Conservation (phyloP, 2,113 vertebrate species). For the Cyprinodon variegatus region DNA sequence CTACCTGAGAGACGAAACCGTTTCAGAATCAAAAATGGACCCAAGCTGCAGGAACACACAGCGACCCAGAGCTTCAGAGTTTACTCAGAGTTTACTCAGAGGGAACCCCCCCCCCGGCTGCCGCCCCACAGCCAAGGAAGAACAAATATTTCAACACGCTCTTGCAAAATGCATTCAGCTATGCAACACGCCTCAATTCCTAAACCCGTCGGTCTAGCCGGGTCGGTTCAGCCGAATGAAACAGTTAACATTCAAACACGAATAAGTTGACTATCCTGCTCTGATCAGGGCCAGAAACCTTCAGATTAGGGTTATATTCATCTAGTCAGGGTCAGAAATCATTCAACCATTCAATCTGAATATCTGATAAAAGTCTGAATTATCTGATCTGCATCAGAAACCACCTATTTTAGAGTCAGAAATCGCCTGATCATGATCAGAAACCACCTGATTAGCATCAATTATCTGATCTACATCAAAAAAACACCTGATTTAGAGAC, state of each 20-base stretch:
- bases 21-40: constrained; percentile 18
- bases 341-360: not conserved
- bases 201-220: constrained; percentile 46
- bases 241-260: not conserved
- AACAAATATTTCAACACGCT: constrained; percentile 61
- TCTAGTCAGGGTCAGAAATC: not conserved
- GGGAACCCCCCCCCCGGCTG: not conserved
- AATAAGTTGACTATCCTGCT: not conserved
- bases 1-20: constrained; percentile 1
- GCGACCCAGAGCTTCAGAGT: not conserved
- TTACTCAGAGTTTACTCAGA: constrained; percentile 27
- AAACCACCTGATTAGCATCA: no score
- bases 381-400: no score
- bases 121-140: not conserved
- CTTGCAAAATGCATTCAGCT: constrained; percentile 68
- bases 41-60: not conserved
- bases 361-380: no score
- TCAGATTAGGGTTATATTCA: no score
- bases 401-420: not conserved
- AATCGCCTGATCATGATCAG: not conserved
- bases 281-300: not conserved
- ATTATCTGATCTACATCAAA: not conserved
- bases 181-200: constrained; percentile 37
- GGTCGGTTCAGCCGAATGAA: constrained; percentile 28
- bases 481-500: no score